Percentiles rank a stretch among this genome's conserved stretches.
Evolutionary conservation across 2,888 invertebrate genomes (phyloP).

Genomic region (Xylota sylvarum): DNA sequence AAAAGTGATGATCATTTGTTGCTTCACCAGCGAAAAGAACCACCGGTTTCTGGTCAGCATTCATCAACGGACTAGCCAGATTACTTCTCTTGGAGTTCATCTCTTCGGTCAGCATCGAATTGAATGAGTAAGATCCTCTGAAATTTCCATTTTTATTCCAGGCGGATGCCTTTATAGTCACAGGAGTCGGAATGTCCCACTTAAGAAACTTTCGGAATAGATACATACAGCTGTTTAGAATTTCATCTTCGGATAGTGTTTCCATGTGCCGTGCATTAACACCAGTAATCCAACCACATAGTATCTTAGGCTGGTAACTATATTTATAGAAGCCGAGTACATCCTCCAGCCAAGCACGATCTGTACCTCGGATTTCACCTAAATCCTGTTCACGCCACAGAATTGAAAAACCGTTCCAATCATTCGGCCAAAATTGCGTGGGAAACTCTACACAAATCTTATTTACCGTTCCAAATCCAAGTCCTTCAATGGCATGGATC

Average conservation of each 20-base stretch:
- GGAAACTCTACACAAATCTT: constrained; percentile 88
- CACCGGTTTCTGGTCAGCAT: constrained; percentile 84
- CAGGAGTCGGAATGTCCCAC: constrained; percentile 82
- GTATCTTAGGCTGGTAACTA: constrained; percentile 87
- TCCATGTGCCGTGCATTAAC: constrained; percentile 88
- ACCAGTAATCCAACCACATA: constrained; percentile 90
- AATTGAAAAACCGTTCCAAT: constrained; percentile 86
- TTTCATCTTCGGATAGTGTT: constrained; percentile 85
- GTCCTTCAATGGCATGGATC: constrained; percentile 85
- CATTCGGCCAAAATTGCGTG: constrained; percentile 87
- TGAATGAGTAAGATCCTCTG: constrained; percentile 89
- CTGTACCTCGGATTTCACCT: constrained; percentile 80
- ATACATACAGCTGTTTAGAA: constrained; percentile 82
- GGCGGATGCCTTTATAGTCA: constrained; percentile 85
- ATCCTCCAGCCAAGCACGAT: constrained; percentile 87
- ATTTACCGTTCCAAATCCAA: constrained; percentile 87
- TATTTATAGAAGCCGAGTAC: constrained; percentile 89
- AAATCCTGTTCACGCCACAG: constrained; percentile 87
- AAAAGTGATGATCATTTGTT: constrained; percentile 88
- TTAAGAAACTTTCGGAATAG: constrained; percentile 83
- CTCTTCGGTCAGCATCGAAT: constrained; percentile 87
- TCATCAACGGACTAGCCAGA: constrained; percentile 84
- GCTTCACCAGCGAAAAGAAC: constrained; percentile 90
- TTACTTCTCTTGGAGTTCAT: constrained; percentile 86
- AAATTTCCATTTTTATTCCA: constrained; percentile 88